Evolutionary conservation across 2,113 vertebrate genomes (phyloP).

Genomic region (Mormyrus iriodes): DNA sequence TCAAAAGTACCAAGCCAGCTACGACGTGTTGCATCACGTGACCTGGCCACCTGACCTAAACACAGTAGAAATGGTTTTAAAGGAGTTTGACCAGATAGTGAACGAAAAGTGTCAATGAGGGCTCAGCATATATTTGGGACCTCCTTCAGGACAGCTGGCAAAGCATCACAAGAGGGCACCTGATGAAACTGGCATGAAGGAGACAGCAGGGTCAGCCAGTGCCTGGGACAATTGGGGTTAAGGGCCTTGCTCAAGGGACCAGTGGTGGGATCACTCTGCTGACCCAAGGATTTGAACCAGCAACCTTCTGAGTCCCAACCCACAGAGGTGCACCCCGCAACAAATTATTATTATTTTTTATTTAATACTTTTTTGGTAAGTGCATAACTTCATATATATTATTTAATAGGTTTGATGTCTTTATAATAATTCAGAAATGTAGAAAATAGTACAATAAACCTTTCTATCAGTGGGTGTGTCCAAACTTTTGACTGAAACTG

Average conservation of each 20-base stretch:
- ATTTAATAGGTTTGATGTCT: background rate
- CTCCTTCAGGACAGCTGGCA: background rate
- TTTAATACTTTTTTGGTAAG: background rate
- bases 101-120: background rate
- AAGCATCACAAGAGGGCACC: background rate
- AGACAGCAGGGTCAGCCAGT: background rate
- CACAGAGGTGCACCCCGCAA: background rate
- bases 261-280: background rate
- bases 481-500: background rate
- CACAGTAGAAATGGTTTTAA: no score
- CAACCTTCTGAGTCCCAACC: background rate
- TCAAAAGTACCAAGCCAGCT: background rate
- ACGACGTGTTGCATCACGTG: background rate
- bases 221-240: background rate
- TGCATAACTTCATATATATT: background rate
- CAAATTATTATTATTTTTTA: no score
- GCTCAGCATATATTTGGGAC: background rate
- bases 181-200: background rate
- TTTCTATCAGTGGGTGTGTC: background rate
- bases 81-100: no score
- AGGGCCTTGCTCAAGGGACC: background rate
- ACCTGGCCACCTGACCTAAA: background rate
- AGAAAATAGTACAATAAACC: background rate
- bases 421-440: background rate
- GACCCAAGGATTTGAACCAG: background rate